A percentile compares a stretch with the other conserved stretches of the same genome.
phyloP scores from a whole-genome alignment of 2,113 vertebrate genomes.

The Loxodonta africana region DNA sequence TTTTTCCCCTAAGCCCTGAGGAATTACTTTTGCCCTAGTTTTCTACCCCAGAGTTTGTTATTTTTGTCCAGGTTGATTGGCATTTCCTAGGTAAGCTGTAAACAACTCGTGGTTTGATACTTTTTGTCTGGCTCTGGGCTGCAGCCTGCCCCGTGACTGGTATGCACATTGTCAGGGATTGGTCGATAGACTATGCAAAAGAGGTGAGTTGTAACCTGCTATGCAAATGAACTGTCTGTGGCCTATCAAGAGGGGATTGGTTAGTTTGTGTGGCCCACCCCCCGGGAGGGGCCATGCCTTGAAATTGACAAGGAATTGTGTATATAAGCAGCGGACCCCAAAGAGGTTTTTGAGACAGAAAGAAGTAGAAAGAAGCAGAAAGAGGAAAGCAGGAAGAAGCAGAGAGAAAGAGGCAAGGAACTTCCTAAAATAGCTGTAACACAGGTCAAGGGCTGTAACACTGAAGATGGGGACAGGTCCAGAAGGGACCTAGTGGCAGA shows the following conservation, averaged over 20 bases:
- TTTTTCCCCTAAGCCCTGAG: neutral
- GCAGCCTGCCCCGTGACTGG: neutral
- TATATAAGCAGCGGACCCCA: neutral
- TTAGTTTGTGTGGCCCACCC: neutral
- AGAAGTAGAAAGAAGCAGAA: neutral
- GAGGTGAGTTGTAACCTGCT: neutral
- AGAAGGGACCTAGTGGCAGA: neutral
- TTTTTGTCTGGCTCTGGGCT: neutral
- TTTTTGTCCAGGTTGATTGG: neutral
- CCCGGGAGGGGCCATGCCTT: neutral
- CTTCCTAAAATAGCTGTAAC: neutral
- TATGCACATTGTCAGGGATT: neutral
- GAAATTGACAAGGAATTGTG: neutral
- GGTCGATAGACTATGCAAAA: neutral
- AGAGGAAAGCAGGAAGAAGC: neutral
- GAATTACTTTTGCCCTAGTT: neutral
- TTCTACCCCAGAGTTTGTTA: neutral
- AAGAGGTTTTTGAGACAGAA: neutral
- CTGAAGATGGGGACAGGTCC: neutral
- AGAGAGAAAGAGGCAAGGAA: too few relatives aligned
- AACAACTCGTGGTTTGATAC: neutral
- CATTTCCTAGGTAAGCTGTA: neutral
- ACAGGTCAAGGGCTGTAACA: neutral
- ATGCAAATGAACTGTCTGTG: neutral
- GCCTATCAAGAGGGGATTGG: neutral